These are phyloP conservation scores for Desoria tigrina DNA, from an alignment of 2,888 invertebrate species.

Conservation along the genomic window DNA sequence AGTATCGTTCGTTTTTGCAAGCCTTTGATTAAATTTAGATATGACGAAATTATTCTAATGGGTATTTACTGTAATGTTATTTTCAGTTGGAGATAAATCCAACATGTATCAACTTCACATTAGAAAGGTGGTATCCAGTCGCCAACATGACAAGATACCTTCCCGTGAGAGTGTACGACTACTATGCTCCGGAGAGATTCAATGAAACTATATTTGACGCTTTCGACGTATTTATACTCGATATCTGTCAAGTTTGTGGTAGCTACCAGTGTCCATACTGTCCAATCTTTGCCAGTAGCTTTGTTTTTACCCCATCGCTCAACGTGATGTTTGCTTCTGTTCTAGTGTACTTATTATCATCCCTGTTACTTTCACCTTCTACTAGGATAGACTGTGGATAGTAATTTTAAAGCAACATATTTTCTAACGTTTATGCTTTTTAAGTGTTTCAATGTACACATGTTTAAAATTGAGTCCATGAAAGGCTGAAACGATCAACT, in stretches of 20 bases:
- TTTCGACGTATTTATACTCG: slow-evolving; percentile 78
- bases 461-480: no score
- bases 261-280: slow-evolving; percentile 66
- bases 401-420: not conserved
- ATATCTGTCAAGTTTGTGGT: slow-evolving; percentile 91
- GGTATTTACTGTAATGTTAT: slow-evolving; percentile 15
- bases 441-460: not conserved
- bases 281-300: slow-evolving; percentile 49
- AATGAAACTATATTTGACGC: slow-evolving; percentile 90
- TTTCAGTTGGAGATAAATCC: slow-evolving; percentile 75
- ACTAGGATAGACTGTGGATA: not conserved
- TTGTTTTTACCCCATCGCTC: slow-evolving; percentile 38
- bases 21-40: no score
- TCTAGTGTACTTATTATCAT: slow-evolving; percentile 33
- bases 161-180: slow-evolving; percentile 87
- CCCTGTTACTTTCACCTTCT: slow-evolving; percentile 13
- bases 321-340: slow-evolving; percentile 44
- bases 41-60: not conserved
- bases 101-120: slow-evolving; percentile 87
- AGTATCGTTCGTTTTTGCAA: no score
- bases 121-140: slow-evolving; percentile 93
- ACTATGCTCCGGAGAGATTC: slow-evolving; percentile 93
- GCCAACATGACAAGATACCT: slow-evolving; percentile 94
- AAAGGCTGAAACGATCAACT: no score
- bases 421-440: not conserved